Evolutionary conservation across 2,113 vertebrate genomes (phyloP).

Genomic region (Piprites chloris): DNA sequence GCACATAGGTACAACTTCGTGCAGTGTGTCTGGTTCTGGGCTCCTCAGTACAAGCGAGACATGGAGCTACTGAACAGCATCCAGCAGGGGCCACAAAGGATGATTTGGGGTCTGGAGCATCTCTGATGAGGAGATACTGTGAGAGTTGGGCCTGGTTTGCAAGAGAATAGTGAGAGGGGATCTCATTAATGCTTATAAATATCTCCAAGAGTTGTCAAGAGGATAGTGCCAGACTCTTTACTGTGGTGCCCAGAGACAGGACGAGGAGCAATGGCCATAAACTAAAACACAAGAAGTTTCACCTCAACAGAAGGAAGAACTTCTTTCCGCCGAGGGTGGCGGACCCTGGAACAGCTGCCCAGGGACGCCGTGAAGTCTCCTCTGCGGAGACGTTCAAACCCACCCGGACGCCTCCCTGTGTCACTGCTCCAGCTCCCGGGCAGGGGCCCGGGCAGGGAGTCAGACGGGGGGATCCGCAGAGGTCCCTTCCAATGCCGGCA

Average conservation of each 20-base stretch:
- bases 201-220: background rate
- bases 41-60: background rate
- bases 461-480: background rate
- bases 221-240: background rate
- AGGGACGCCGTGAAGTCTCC: background rate
- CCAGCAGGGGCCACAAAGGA: background rate
- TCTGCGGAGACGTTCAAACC: background rate
- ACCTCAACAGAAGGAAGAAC: background rate
- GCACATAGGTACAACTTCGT: background rate
- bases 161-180: background rate
- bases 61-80: background rate
- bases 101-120: background rate
- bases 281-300: background rate
- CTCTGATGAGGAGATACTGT: background rate
- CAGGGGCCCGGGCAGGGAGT: background rate
- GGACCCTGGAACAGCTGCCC: background rate
- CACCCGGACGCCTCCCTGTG: too few relatives aligned
- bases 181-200: too few relatives aligned
- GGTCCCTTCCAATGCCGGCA: background rate
- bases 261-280: background rate
- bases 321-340: too few relatives aligned
- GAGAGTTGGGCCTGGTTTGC: background rate
- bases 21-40: background rate
- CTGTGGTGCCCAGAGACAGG: fast-evolving
- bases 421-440: background rate